Percentiles rank a stretch among this genome's conserved stretches.
These are phyloP conservation scores for Lucifuga dentata DNA, from an alignment of 2,113 vertebrate genomes.

Conservation along the genomic window DNA sequence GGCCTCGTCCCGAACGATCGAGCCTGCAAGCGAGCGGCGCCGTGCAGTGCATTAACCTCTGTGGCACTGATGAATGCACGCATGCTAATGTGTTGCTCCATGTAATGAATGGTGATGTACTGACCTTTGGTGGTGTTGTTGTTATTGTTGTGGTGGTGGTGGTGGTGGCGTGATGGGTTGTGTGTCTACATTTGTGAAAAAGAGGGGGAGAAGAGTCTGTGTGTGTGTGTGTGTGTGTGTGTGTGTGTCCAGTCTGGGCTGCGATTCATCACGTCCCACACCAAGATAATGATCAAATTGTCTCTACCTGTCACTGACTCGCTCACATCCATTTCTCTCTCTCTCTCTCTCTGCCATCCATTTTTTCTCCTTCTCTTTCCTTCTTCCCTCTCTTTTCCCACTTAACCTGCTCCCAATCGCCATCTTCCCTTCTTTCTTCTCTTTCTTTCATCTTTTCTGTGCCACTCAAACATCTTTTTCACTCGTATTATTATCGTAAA, in stretches of 20 bases:
- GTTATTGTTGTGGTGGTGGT: constrained; percentile 38
- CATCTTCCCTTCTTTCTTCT: not conserved
- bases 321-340: constrained; percentile 30
- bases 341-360: not conserved
- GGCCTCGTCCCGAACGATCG: constrained; percentile 8
- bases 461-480: too few species aligned
- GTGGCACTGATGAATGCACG: constrained; percentile 64
- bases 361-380: not conserved
- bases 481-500: too few species aligned
- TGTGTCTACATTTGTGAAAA: constrained; percentile 24
- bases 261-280: constrained; percentile 77
- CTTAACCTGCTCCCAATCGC: not conserved
- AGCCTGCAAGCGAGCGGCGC: constrained; percentile 32
- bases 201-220: constrained; percentile 8
- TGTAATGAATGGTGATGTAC: constrained; percentile 68
- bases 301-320: constrained; percentile 72
- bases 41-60: constrained; percentile 71
- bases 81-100: constrained; percentile 67
- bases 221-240: constrained; percentile 13
- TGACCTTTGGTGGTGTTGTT: constrained; percentile 68
- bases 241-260: constrained; percentile 20
- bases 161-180: constrained; percentile 38
- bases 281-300: constrained; percentile 83
- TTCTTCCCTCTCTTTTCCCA: not conserved
- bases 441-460: not conserved